A percentile compares a stretch with the other conserved stretches of the same genome.
These are phyloP conservation scores for Scaptomyza tumidula DNA, from an alignment of 2,888 invertebrate genomes.

Conservation along the genomic window DNA sequence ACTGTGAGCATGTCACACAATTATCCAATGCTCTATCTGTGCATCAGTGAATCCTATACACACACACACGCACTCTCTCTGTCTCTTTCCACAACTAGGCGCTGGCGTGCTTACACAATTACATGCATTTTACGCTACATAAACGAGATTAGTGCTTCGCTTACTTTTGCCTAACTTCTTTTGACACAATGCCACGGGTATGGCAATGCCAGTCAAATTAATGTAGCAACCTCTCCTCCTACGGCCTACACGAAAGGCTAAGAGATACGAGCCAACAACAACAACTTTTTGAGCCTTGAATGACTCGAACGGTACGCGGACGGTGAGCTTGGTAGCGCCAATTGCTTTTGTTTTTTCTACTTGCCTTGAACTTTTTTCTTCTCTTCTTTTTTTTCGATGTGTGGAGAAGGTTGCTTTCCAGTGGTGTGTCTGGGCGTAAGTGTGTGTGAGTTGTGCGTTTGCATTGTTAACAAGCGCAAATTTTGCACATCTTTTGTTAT, in stretches of 20 bases:
- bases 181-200: conserved; percentile 59
- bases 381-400: conserved; percentile 1
- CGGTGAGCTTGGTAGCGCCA: conserved; percentile 33
- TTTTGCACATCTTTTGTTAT: conserved; percentile 69
- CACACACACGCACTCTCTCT: not conserved
- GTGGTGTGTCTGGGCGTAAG: conserved; percentile 16
- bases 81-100: conserved; percentile 21
- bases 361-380: conserved; percentile 66
- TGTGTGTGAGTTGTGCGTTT: conserved; percentile 45
- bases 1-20: conserved; percentile 59
- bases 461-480: conserved; percentile 73
- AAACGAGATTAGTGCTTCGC: conserved; percentile 76
- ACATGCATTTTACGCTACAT: conserved; percentile 79
- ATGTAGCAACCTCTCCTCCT: conserved; percentile 12
- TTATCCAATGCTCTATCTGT: conserved; percentile 72
- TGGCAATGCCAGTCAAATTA: conserved; percentile 45
- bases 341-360: conserved; percentile 66
- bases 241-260: conserved; percentile 48
- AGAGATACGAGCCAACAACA: conserved; percentile 47
- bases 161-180: conserved; percentile 62
- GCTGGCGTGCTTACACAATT: conserved; percentile 74
- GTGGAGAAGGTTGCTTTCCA: not conserved
- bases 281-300: conserved; percentile 54
- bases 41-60: conserved; percentile 47
- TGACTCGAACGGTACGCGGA: conserved; percentile 39